Percentiles rank a stretch among this genome's conserved stretches.
phyloP scores from a whole-genome alignment of 1,140 invertebrate genomes.

The Andricus grossulariae region DNA sequence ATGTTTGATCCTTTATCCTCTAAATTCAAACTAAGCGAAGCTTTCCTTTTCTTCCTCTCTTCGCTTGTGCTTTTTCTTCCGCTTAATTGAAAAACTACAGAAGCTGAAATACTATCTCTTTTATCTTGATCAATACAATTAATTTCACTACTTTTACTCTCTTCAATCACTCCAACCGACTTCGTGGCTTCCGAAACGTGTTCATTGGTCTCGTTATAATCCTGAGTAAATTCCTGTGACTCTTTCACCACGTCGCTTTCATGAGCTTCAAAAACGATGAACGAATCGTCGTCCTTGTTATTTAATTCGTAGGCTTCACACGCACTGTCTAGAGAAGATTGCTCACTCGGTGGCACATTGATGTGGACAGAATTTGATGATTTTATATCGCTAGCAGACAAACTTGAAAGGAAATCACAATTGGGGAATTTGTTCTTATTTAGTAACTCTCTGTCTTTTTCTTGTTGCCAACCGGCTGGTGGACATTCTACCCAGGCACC shows the following conservation, averaged over 20 bases:
- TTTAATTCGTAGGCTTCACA: slow-evolving; percentile 63
- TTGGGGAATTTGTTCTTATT: slow-evolving; percentile 64
- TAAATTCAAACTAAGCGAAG: slow-evolving; percentile 63
- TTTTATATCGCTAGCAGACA: slow-evolving; percentile 54
- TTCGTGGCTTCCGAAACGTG: slow-evolving; percentile 39
- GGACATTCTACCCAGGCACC: slow-evolving; percentile 95
- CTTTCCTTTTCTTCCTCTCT: slow-evolving; percentile 43
- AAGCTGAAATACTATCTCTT: slow-evolving; percentile 39
- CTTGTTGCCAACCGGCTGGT: slow-evolving; percentile 90
- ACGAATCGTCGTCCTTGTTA: slow-evolving; percentile 75
- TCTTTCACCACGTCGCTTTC: slow-evolving; percentile 37
- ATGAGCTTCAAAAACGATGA: slow-evolving; percentile 77
- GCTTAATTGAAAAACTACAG: slow-evolving; percentile 56
- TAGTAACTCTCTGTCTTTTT: slow-evolving; percentile 83
- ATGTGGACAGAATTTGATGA: slow-evolving; percentile 57
- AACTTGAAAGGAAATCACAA: slow-evolving; percentile 63
- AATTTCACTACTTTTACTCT: slow-evolving; percentile 36
- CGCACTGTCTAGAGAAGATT: slow-evolving; percentile 65
- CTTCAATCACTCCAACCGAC: slow-evolving; percentile 38
- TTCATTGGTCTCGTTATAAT: not conserved
- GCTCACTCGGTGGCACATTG: slow-evolving; percentile 59
- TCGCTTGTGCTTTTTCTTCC: slow-evolving; percentile 24
- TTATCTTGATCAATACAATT: not conserved
- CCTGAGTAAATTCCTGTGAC: not conserved
- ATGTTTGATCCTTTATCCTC: slow-evolving; percentile 48